Percentiles rank a stretch among this genome's conserved stretches.
Conservation (phyloP, 2,888 invertebrate genomes). For the Himalopsyche japonica region DNA sequence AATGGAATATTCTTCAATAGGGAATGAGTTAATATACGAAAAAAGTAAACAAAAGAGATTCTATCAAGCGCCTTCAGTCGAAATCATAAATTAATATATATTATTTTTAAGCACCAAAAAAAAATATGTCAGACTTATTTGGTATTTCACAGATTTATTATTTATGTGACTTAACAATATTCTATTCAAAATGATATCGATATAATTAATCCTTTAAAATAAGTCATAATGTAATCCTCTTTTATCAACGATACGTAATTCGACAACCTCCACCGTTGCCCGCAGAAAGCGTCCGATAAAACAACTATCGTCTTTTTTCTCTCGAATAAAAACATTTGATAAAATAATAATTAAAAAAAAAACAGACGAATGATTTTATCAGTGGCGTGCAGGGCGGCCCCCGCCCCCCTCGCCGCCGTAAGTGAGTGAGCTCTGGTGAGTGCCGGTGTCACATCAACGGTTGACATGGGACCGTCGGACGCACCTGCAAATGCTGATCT, state of each 20-base stretch:
- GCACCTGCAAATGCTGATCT: neutral
- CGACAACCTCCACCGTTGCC: neutral
- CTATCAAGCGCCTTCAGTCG: too few relatives aligned
- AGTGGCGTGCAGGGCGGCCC: neutral
- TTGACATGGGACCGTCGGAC: neutral
- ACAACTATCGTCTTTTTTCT: neutral
- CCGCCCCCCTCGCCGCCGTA: neutral
- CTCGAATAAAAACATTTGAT: neutral
- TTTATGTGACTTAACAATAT: too few relatives aligned
- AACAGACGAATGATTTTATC: neutral
- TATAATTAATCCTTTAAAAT: neutral
- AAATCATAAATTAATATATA: too few relatives aligned
- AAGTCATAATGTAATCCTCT: neutral
- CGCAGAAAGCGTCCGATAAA: neutral
- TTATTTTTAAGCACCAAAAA: too few relatives aligned
- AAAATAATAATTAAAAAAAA: neutral
- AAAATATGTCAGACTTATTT: too few relatives aligned
- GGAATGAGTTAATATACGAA: too few relatives aligned
- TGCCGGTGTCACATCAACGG: conserved; percentile 20
- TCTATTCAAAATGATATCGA: too few relatives aligned
- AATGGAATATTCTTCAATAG: too few relatives aligned
- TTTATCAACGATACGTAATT: neutral
- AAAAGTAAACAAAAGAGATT: too few relatives aligned
- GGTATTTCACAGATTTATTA: too few relatives aligned
- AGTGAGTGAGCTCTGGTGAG: conserved; percentile 10